These are phyloP conservation scores for Drosophila parvula DNA, from an alignment of 1,140 invertebrate species.

Conservation along the genomic window DNA sequence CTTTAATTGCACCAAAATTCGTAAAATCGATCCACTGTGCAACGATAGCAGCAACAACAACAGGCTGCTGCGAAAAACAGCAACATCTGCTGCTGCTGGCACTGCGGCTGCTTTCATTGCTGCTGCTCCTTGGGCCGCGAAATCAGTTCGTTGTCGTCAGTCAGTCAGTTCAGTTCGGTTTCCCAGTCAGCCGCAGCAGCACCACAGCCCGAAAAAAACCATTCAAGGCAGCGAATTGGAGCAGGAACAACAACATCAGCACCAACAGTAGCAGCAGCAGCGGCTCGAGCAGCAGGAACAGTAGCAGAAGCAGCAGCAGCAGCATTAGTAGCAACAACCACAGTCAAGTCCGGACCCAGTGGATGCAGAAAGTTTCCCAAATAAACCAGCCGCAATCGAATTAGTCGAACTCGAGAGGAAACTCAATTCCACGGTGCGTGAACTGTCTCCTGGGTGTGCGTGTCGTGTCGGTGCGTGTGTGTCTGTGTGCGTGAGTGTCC, in stretches of 20 bases:
- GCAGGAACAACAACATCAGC: conserved; percentile 31
- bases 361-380: conserved; percentile 34
- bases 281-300: not conserved
- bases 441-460: conserved; percentile 34
- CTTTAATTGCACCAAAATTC: not conserved
- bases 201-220: conserved; percentile 52
- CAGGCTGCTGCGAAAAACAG: conserved; percentile 27
- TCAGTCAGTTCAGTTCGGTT: conserved; percentile 75
- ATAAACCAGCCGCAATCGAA: conserved; percentile 51
- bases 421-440: conserved; percentile 49
- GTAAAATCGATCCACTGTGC: not conserved
- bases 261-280: conserved; percentile 15
- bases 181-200: conserved; percentile 21
- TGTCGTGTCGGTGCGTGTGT: conserved; percentile 32
- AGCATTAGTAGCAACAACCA: conserved; percentile 7
- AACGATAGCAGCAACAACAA: conserved; percentile 22
- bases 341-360: conserved; percentile 13
- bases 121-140: conserved; percentile 62
- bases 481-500: conserved; percentile 53
- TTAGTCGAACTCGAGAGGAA: conserved; percentile 47
- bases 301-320: conserved; percentile 4
- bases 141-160: conserved; percentile 80
- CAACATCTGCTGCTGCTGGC: conserved; percentile 66
- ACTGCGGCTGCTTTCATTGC: conserved; percentile 34
- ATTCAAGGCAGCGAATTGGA: conserved; percentile 53